phyloP scores from a whole-genome alignment of 2,888 invertebrate species.

The Tachystola acroxantha region DNA sequence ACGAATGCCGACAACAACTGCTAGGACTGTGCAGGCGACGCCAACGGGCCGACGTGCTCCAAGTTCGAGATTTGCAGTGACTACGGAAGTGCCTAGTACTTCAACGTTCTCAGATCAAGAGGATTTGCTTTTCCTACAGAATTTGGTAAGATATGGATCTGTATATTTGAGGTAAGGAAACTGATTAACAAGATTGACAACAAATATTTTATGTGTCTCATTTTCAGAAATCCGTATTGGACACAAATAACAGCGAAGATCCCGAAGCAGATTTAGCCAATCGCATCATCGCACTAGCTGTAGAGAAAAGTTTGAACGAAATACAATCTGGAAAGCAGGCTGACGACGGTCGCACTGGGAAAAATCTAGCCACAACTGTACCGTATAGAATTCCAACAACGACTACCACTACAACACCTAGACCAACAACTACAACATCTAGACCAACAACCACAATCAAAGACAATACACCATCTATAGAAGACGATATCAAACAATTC shows the following conservation, averaged over 20 bases:
- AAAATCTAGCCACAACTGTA: constrained; percentile 35
- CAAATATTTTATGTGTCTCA: not conserved
- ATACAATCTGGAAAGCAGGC: constrained; percentile 47
- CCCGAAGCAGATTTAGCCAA: constrained; percentile 71
- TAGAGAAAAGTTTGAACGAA: constrained; percentile 69
- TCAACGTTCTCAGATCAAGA: constrained; percentile 74
- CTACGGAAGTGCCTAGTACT: constrained; percentile 62
- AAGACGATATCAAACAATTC: constrained; percentile 69
- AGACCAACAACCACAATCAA: constrained; percentile 42
- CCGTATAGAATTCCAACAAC: constrained; percentile 30
- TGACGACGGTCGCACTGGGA: constrained; percentile 42
- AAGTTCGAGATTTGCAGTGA: constrained; percentile 34
- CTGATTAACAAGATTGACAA: not conserved
- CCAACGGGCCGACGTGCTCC: constrained; percentile 39
- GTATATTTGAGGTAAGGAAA: too few relatives aligned
- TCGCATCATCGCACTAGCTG: constrained; percentile 74
- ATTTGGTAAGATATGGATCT: constrained; percentile 64
- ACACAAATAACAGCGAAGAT: constrained; percentile 55
- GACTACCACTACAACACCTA: constrained; percentile 38
- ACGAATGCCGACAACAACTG: constrained; percentile 38
- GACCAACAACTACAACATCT: constrained; percentile 36
- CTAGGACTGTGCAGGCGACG: constrained; percentile 26
- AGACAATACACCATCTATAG: constrained; percentile 48
- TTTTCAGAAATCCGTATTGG: constrained; percentile 68
- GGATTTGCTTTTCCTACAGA: constrained; percentile 79